A percentile compares a stretch with the other conserved stretches of the same genome.
These are phyloP conservation scores for Brachyhypopomus gauderio DNA, from an alignment of 2,113 vertebrate species.

Conservation along the genomic window DNA sequence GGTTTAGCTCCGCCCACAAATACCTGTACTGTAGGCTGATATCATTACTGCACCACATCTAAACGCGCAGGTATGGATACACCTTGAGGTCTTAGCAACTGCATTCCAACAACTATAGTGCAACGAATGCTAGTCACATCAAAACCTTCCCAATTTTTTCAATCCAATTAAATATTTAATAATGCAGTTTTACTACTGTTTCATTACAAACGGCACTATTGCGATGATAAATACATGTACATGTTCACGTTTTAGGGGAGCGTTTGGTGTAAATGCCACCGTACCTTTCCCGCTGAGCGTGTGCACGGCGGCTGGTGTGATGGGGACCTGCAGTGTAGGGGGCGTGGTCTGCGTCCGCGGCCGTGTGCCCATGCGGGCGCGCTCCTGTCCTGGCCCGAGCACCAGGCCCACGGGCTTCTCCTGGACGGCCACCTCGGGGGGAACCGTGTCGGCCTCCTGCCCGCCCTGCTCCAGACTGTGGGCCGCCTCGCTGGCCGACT, in stretches of 20 bases:
- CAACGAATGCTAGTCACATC: too few relatives aligned
- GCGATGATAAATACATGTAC: neutral
- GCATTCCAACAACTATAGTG: neutral
- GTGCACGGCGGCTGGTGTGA: conserved; percentile 80
- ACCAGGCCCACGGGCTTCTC: conserved; percentile 84
- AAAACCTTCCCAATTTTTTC: too few relatives aligned
- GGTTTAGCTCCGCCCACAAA: too few relatives aligned
- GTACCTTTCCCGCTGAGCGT: conserved; percentile 86
- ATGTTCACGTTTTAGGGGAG: too few relatives aligned
- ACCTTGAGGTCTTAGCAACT: neutral
- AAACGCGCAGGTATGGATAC: too few relatives aligned
- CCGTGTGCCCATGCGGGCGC: conserved; percentile 93
- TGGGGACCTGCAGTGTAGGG: conserved; percentile 77
- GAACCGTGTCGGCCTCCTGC: conserved; percentile 85
- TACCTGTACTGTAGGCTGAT: too few relatives aligned
- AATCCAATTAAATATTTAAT: too few relatives aligned
- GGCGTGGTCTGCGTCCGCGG: conserved; percentile 81
- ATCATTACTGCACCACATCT: too few relatives aligned
- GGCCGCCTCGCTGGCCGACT: conserved; percentile 85
- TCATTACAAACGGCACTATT: neutral
- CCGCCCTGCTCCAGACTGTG: conserved; percentile 85
- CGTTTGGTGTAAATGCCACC: too few relatives aligned
- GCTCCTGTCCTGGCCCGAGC: conserved; percentile 87
- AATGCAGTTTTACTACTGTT: too few relatives aligned
- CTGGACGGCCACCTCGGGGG: conserved; percentile 88